phyloP scores from a whole-genome alignment of 1,140 invertebrate genomes.

The Latrodectus geometricus region DNA sequence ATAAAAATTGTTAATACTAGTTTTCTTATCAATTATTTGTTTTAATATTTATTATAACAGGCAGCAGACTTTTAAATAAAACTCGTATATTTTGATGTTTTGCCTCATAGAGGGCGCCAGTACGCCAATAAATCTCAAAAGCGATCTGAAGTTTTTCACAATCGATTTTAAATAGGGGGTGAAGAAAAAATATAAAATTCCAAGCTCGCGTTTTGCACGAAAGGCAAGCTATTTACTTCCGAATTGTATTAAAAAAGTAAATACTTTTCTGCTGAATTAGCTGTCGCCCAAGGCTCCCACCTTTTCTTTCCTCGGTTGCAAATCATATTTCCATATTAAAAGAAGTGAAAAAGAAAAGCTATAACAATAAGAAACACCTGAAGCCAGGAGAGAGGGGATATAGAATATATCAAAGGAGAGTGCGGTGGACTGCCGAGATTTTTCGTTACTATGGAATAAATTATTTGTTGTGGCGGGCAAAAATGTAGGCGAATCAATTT shows the following conservation, averaged over 20 bases:
- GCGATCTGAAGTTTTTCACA: background rate
- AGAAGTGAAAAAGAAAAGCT: constrained; percentile 38
- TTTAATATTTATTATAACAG: too few relatives aligned
- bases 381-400: constrained; percentile 16
- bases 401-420: constrained; percentile 34
- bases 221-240: constrained; percentile 50
- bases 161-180: background rate
- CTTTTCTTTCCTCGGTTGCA: constrained; percentile 33
- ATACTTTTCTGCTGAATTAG: constrained; percentile 49
- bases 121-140: background rate
- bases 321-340: constrained; percentile 59
- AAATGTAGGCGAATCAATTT: constrained; percentile 10
- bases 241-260: constrained; percentile 56
- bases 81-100: too few relatives aligned
- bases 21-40: too few relatives aligned
- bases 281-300: constrained; percentile 23
- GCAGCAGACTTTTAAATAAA: too few relatives aligned
- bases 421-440: constrained; percentile 21
- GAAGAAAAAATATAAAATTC: background rate
- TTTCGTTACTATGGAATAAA: constrained; percentile 40
- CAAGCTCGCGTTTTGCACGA: constrained; percentile 29
- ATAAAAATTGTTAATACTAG: too few relatives aligned
- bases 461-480: constrained; percentile 25
- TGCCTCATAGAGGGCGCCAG: background rate
- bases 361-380: constrained; percentile 52